A percentile compares a stretch with the other conserved stretches of the same genome.
These are phyloP conservation scores for Psammodynastes pulverulentus DNA, from an alignment of 2,113 vertebrate genomes.

Conservation along the genomic window DNA sequence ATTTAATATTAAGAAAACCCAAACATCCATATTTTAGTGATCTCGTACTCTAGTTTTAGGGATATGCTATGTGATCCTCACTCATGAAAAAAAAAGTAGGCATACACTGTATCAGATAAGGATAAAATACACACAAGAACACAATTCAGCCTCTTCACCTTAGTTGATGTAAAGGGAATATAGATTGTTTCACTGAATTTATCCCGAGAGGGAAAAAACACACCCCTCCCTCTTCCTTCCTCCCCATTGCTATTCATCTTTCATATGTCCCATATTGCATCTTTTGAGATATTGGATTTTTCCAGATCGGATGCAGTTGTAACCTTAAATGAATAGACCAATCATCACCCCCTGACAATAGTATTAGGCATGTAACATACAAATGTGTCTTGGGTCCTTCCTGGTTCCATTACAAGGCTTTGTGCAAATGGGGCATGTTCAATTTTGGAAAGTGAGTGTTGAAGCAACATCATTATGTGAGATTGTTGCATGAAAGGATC, in stretches of 20 bases:
- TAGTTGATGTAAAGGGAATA: not conserved
- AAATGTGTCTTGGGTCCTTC: not conserved
- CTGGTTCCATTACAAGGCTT: not conserved
- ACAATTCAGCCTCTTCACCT: not conserved
- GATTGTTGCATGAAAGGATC: not conserved
- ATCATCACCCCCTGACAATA: not conserved
- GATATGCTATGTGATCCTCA: not conserved
- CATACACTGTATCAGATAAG: not conserved
- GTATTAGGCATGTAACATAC: not conserved
- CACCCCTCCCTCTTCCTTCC: not conserved
- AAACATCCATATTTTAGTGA: not conserved
- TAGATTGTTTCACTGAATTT: not conserved
- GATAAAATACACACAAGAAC: not conserved
- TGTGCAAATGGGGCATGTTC: not conserved
- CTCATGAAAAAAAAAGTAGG: not conserved
- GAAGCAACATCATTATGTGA: not conserved
- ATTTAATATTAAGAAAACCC: not conserved
- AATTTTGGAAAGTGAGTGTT: not conserved
- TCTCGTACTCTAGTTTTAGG: not conserved
- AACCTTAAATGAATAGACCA: not conserved
- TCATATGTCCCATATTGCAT: not conserved
- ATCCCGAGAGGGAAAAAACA: not conserved
- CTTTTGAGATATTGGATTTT: not conserved
- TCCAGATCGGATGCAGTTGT: not conserved
- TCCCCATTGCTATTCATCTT: not conserved